Conservation (phyloP, 2,888 invertebrate species). For the Clostera curtula region DNA sequence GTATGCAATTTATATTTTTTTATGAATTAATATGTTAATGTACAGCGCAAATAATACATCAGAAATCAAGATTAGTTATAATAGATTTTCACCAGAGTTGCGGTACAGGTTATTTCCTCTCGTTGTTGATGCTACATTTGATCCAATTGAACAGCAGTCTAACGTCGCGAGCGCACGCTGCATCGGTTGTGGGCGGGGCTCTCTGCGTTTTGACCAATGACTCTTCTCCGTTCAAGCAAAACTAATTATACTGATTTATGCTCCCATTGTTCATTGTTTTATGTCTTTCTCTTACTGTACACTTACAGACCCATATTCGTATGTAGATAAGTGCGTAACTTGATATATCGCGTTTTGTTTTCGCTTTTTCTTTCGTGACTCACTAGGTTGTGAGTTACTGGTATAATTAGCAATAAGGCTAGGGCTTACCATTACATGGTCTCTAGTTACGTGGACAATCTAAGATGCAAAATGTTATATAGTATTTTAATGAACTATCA, state of each 20-base stretch:
- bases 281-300: conserved; percentile 70
- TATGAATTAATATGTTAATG: no score
- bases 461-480: no score
- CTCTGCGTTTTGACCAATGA: conserved; percentile 79
- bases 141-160: conserved; percentile 57
- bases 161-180: conserved; percentile 35
- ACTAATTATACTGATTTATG: conserved; percentile 97
- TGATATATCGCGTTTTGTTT: conserved; percentile 36
- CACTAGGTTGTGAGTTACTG: conserved; percentile 22
- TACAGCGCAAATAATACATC: no score
- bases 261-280: conserved; percentile 93
- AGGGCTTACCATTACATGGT: no score
- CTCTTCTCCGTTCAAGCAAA: conserved; percentile 76
- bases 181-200: conserved; percentile 72
- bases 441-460: background rate
- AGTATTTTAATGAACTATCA: no score
- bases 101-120: conserved; percentile 16
- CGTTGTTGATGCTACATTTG: conserved; percentile 55
- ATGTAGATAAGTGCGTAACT: conserved; percentile 35
- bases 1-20: no score
- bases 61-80: no score
- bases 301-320: conserved; percentile 40
- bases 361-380: conserved; percentile 28
- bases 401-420: conserved; percentile 26
- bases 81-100: background rate